phyloP scores from a whole-genome alignment of 1,140 invertebrate species.

The Cyclina sinensis region DNA sequence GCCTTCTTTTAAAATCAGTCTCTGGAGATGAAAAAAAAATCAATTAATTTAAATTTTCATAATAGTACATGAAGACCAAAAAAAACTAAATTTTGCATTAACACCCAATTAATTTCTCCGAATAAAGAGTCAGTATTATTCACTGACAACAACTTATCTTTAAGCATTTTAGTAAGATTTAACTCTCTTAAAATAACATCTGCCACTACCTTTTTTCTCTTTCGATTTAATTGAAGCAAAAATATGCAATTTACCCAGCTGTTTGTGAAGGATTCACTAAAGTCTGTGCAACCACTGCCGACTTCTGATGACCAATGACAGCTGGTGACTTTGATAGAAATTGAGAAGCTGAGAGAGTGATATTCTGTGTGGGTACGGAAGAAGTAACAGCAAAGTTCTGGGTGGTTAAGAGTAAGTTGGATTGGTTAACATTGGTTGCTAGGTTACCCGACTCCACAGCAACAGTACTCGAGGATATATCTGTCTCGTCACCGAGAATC shows the following conservation, averaged over 20 bases:
- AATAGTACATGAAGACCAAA: too few species aligned
- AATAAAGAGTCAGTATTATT: too few species aligned
- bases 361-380: constrained; percentile 46
- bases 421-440: constrained; percentile 50
- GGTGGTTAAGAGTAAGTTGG: constrained; percentile 30
- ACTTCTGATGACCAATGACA: not conserved
- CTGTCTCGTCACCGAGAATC: constrained; percentile 49
- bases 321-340: constrained; percentile 28
- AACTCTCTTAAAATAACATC: too few species aligned
- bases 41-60: too few species aligned
- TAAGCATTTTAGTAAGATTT: too few species aligned
- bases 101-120: too few species aligned
- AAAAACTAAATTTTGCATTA: too few species aligned
- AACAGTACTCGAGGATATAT: constrained; percentile 23
- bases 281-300: constrained; percentile 30
- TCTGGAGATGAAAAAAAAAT: too few species aligned
- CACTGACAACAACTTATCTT: too few species aligned
- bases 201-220: too few species aligned
- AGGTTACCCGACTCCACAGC: constrained; percentile 64
- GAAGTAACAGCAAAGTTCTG: constrained; percentile 59
- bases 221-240: too few species aligned
- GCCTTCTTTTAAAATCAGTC: too few species aligned
- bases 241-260: constrained; percentile 32
- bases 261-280: not conserved
- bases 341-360: constrained; percentile 22